These are phyloP conservation scores for Hiodon alosoides DNA, from an alignment of 2,113 vertebrate species.

Conservation along the genomic window DNA sequence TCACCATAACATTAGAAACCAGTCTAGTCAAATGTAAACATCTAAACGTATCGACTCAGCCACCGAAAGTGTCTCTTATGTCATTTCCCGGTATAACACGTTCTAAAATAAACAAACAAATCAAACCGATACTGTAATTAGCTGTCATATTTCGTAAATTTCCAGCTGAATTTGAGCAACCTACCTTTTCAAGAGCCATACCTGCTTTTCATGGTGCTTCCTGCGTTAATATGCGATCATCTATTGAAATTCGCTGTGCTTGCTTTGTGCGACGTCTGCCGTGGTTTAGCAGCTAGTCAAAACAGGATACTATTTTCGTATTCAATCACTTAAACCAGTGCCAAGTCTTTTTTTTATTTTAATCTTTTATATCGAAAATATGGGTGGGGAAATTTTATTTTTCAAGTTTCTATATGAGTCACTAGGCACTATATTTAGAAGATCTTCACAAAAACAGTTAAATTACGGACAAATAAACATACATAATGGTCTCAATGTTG, in stretches of 20 bases:
- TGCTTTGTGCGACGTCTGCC: conserved; percentile 54
- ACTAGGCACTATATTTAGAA: conserved; percentile 61
- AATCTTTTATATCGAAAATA: conserved; percentile 52
- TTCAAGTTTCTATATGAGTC: conserved; percentile 46
- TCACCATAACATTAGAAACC: conserved; percentile 1
- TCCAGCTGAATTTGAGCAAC: background rate
- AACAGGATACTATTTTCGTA: conserved; percentile 77
- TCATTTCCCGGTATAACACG: conserved; percentile 11
- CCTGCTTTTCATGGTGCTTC: conserved; percentile 63
- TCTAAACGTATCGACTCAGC: conserved; percentile 8
- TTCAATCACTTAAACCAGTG: conserved; percentile 36
- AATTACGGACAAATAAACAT: conserved; percentile 29
- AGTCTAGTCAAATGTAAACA: background rate
- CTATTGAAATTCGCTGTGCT: conserved; percentile 49
- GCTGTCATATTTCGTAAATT: conserved; percentile 7
- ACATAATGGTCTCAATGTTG: conserved; percentile 8
- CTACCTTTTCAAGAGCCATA: conserved; percentile 19
- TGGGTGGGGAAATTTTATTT: conserved; percentile 54
- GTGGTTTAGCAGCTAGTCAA: conserved; percentile 80
- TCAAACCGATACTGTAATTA: background rate
- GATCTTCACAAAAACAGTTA: conserved; percentile 54
- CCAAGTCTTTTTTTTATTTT: conserved; percentile 22
- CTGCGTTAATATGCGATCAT: conserved; percentile 58
- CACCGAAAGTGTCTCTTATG: conserved; percentile 2
- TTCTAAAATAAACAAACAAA: conserved; percentile 3